These are phyloP conservation scores for human DNA, from an alignment of 2,113 vertebrate genomes.

Conservation along the genomic window DNA sequence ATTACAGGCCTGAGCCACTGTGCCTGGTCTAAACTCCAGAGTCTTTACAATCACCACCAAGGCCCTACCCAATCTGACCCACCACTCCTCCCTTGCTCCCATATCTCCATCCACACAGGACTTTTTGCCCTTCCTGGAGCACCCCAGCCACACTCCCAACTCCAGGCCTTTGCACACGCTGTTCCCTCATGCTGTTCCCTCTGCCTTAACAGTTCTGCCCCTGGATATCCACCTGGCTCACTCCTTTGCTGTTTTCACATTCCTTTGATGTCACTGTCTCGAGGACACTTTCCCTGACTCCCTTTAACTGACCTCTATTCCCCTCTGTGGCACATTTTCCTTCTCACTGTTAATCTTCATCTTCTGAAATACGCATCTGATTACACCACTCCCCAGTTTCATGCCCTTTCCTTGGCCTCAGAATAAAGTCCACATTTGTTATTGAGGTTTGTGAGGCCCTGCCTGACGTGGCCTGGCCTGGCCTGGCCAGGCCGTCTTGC, in stretches of 20 bases:
- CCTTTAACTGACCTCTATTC: not conserved
- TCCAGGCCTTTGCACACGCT: not conserved
- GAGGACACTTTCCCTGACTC: not conserved
- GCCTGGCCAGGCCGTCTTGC: fast-evolving
- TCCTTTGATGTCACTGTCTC: not conserved
- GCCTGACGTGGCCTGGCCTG: not conserved
- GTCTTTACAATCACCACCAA: not conserved
- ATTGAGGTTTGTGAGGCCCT: not conserved
- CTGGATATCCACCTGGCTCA: not conserved
- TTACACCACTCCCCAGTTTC: not conserved
- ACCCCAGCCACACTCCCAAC: fast-evolving
- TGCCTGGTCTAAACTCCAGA: not conserved
- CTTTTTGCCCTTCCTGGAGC: not conserved
- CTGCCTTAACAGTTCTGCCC: not conserved
- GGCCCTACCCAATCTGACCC: fast-evolving
- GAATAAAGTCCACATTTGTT: constrained; percentile 35
- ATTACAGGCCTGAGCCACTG: too few relatives aligned
- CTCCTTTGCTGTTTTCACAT: not conserved
- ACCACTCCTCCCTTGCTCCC: not conserved
- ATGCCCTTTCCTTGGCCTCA: not conserved
- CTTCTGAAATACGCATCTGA: not conserved
- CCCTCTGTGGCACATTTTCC: not conserved
- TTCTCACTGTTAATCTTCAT: not conserved
- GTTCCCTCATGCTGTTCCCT: not conserved
- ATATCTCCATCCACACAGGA: not conserved